Evolutionary conservation across 2,888 invertebrate species (phyloP), one percentile per base, ranked within the genome.

Genomic region (Drosophila peninsularis): DNA sequence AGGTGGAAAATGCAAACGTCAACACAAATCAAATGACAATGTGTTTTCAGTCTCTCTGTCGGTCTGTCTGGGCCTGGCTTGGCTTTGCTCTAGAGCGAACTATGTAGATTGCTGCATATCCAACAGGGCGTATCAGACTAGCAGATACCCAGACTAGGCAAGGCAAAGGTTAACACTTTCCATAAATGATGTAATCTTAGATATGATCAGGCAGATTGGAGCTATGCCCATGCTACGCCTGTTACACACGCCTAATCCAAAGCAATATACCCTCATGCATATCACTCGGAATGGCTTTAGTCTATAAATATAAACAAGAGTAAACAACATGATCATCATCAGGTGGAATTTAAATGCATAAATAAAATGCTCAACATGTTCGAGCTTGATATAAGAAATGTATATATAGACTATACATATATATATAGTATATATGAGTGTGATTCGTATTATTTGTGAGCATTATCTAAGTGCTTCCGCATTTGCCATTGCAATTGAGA

Each of bases 11-110:
- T 85, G 88, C 83, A 88, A 85, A 73, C 86, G 88, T 83, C 83
- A 82, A 82, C 83, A 75, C 78, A 85, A 83, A 88, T 85, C 83
- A 82, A 83, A 85, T 85, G 66, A 85, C 75, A 85, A 77, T 74
- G 74, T 85, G 74, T 77, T 82, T 11, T 11, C 50, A 14, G 50
- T 36, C 36, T 24, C 34, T 49, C 36, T 58, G 65, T 57, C 71
- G 45, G 42, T 45, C 44, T 0, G 24, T 56, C 34, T 5, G 27
- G 17, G 39, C 1, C 17, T 45, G 50, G 34, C 50, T 36, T n/a
- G 36, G 44, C 10, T 32, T 19, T 45, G 62, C 11, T 61, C 65
- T 66, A 52, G 5, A n/a, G 24, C n/a, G 10, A 37, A 27, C 37
- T 47, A 30, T 47, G 34, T 77, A 61, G 58, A 56, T 61, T 62